These are phyloP conservation scores for Macheiramphus alcinus DNA, from an alignment of 2,113 vertebrate genomes.

Conservation along the genomic window DNA sequence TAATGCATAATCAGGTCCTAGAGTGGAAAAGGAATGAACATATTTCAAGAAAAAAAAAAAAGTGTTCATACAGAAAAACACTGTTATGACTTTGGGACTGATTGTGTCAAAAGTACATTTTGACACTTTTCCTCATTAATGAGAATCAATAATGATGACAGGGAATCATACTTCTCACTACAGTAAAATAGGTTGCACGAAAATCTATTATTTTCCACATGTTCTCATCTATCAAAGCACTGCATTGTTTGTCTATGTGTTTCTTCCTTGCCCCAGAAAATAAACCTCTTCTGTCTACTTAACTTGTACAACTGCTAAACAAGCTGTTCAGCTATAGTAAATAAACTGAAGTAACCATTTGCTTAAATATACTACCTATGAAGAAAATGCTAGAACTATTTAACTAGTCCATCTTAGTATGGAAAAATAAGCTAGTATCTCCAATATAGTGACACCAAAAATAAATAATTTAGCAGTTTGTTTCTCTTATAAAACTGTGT, in stretches of 20 bases:
- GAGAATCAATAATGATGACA: background rate
- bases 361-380: background rate
- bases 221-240: background rate
- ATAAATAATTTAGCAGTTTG: background rate
- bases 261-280: background rate
- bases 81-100: background rate
- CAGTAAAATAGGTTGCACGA: background rate
- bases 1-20: background rate
- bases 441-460: background rate
- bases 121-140: background rate
- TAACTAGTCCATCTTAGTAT: background rate
- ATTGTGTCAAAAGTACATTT: background rate
- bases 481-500: background rate
- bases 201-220: background rate
- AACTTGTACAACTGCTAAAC: background rate
- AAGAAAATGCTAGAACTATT: background rate
- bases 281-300: background rate
- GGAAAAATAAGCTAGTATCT: background rate
- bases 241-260: background rate
- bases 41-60: background rate
- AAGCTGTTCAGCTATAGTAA: background rate
- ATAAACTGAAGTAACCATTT: background rate
- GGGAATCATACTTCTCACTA: background rate
- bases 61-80: background rate
- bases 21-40: background rate